These are phyloP conservation scores for Coelopa pilipes DNA, from an alignment of 2,888 invertebrate genomes.

Conservation along the genomic window DNA sequence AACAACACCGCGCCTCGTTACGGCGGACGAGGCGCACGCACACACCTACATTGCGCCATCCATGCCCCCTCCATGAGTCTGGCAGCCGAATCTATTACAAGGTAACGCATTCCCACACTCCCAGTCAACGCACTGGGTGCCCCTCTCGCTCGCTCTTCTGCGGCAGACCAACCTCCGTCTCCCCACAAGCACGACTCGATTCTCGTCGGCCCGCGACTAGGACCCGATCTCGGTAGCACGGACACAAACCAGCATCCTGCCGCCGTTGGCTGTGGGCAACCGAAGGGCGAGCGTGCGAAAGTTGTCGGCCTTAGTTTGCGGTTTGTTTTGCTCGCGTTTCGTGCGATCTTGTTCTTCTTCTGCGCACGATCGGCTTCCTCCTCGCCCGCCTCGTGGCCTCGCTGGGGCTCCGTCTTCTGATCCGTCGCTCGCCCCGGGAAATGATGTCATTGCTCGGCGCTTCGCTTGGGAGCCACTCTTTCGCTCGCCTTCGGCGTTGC, in stretches of 20 bases:
- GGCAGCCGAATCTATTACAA: conserved; percentile 47
- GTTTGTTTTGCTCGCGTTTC: too few relatives aligned
- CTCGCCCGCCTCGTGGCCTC: too few relatives aligned
- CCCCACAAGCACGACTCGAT: too few relatives aligned
- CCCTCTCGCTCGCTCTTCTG: not conserved
- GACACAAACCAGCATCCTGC: not conserved
- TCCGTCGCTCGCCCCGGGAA: too few relatives aligned
- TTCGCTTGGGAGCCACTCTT: not conserved
- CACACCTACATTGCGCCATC: not conserved
- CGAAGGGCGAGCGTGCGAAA: too few relatives aligned
- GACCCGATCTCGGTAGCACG: not conserved
- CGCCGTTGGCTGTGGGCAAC: not conserved
- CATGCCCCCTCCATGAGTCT: conserved; percentile 46
- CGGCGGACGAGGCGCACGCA: conserved; percentile 10
- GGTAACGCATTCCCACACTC: conserved; percentile 39
- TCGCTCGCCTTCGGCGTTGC: not conserved
- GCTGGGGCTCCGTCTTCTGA: too few relatives aligned
- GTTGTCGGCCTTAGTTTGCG: too few relatives aligned
- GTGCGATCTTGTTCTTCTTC: too few relatives aligned
- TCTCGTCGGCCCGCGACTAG: too few relatives aligned
- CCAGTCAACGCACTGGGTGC: not conserved
- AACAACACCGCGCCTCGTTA: conserved; percentile 5
- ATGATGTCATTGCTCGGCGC: too few relatives aligned
- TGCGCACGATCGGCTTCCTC: too few relatives aligned
- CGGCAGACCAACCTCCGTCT: too few relatives aligned